Percentiles rank a stretch among this genome's conserved stretches.
phyloP scores from a whole-genome alignment of 2,797 vertebrate genomes.

The Sus cebifrons region DNA sequence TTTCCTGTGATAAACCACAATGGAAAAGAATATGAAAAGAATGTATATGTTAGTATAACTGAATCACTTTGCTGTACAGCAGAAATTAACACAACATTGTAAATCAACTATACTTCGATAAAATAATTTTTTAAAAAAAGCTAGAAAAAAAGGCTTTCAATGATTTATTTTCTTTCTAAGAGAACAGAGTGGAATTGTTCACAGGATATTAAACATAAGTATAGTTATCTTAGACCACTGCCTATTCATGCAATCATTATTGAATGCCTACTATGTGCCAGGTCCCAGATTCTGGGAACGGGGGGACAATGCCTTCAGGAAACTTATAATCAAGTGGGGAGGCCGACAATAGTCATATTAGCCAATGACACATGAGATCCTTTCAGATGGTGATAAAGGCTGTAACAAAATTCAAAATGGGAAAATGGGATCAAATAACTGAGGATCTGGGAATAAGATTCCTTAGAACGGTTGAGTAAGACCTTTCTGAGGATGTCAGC shows the following conservation, averaged over 20 bases:
- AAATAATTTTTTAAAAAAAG: too few species aligned
- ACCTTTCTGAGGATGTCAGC: neutral
- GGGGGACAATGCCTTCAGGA: neutral
- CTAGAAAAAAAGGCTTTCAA: neutral
- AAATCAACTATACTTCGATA: too few species aligned
- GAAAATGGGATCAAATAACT: neutral
- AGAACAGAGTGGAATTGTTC: neutral
- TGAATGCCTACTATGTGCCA: neutral
- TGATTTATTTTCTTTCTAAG: slow-evolving; percentile 56
- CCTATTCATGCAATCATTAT: fast-evolving
- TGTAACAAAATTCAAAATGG: neutral
- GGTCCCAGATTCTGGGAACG: neutral
- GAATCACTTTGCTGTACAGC: too few species aligned
- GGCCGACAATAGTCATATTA: neutral
- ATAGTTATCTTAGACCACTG: neutral
- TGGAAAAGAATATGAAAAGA: too few species aligned
- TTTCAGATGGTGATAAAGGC: neutral
- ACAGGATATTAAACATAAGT: neutral
- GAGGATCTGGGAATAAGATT: neutral
- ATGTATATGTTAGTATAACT: too few species aligned
- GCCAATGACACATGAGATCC: neutral
- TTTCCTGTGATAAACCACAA: too few species aligned
- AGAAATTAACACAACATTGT: too few species aligned
- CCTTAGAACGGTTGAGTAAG: neutral
- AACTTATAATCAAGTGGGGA: neutral